Percentiles rank a stretch among this genome's conserved stretches.
phyloP scores from a whole-genome alignment of 1,140 invertebrate genomes.

The Macrobrachium nipponense region DNA sequence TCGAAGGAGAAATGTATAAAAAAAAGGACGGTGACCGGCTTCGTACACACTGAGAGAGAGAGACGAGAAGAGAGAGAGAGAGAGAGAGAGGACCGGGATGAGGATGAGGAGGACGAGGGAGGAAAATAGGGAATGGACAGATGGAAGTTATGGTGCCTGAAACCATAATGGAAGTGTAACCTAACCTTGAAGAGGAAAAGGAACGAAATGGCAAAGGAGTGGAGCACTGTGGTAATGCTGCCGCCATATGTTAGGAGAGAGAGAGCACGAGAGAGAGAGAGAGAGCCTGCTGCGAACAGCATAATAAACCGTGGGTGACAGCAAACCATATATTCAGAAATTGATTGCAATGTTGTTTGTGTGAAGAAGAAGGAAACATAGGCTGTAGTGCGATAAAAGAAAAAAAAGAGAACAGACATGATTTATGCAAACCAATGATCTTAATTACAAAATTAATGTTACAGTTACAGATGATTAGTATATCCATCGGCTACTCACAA shows the following conservation, averaged over 20 bases:
- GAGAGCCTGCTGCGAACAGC: background rate
- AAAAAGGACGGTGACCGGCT: too few species aligned
- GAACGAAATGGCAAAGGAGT: background rate
- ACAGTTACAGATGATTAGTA: too few species aligned
- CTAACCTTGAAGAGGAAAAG: background rate
- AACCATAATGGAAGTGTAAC: background rate
- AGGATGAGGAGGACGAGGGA: background rate
- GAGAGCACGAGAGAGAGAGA: background rate
- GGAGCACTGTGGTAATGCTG: background rate
- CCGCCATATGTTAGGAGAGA: background rate
- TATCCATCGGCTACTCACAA: too few species aligned
- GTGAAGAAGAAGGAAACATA: background rate
- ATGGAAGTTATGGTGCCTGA: background rate
- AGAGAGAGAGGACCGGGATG: background rate
- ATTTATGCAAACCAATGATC: too few species aligned
- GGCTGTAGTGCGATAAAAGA: too few species aligned
- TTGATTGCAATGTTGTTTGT: background rate
- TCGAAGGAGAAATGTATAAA: background rate
- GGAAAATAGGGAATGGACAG: background rate
- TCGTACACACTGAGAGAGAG: background rate
- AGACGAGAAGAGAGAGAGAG: conserved; percentile 21
- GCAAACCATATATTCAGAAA: background rate
- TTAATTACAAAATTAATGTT: too few species aligned
- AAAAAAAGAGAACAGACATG: too few species aligned
- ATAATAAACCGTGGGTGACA: background rate